A percentile compares a stretch with the other conserved stretches of the same genome.
Evolutionary conservation across 2,113 vertebrate genomes (phyloP).

Genomic region (Alexandromys fortis): DNA sequence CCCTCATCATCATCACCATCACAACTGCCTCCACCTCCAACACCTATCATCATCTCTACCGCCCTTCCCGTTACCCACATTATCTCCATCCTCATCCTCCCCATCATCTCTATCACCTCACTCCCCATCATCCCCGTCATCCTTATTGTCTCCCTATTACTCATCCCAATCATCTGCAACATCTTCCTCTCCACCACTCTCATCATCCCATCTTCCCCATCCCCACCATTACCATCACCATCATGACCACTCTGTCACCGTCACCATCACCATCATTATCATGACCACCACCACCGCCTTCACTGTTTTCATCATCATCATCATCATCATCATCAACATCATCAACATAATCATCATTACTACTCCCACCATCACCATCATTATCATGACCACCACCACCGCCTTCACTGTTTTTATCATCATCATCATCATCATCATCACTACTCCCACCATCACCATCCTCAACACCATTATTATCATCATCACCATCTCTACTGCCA

Average conservation of each 20-base stretch:
- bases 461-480: not conserved
- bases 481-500: not conserved
- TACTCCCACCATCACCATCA: too few species aligned
- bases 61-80: too few species aligned
- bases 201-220: too few species aligned
- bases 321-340: not conserved
- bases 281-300: not conserved
- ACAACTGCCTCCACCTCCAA: not conserved
- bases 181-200: not conserved
- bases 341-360: too few species aligned
- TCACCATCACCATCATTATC: too few species aligned
- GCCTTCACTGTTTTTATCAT: too few species aligned
- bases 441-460: not conserved
- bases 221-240: too few species aligned
- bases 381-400: not conserved
- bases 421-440: not conserved
- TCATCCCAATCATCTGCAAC: not conserved
- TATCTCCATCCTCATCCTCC: not conserved
- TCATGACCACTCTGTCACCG: not conserved
- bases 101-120: too few species aligned
- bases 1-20: not conserved
- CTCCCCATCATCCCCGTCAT: not conserved
- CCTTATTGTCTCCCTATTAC: not conserved
- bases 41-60: too few species aligned
- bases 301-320: not conserved